Evolutionary conservation across 2,113 vertebrate genomes (phyloP).

Genomic region (Hipposideros armiger): DNA sequence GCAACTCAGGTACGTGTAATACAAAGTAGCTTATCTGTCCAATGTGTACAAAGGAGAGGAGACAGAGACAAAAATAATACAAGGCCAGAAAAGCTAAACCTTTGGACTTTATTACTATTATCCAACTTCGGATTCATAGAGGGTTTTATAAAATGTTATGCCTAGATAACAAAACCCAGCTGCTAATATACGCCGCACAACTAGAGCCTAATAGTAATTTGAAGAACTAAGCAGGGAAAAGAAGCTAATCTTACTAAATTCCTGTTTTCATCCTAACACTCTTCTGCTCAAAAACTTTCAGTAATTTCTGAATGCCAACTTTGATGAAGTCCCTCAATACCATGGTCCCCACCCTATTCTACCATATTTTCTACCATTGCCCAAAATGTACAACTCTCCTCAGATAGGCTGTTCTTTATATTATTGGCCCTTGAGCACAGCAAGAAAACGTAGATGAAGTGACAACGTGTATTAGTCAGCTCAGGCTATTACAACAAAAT

Average conservation of each 20-base stretch:
- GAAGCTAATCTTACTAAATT: not conserved
- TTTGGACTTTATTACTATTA: not conserved
- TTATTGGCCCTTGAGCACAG: not conserved
- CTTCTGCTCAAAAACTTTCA: constrained; percentile 25
- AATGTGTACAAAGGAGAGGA: not conserved
- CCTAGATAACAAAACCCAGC: constrained; percentile 8
- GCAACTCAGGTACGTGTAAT: not conserved
- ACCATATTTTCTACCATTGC: not conserved
- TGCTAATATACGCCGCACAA: not conserved
- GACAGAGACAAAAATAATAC: not conserved
- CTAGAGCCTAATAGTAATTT: not conserved
- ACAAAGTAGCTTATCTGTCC: not conserved
- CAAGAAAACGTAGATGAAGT: not conserved
- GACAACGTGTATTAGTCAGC: not conserved
- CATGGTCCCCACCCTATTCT: not conserved
- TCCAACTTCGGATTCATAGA: constrained; percentile 27
- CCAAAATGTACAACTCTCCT: not conserved
- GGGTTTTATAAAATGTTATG: not conserved
- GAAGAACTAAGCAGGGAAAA: not conserved
- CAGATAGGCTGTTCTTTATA: not conserved
- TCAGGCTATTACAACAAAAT: not conserved
- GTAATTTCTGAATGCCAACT: not conserved
- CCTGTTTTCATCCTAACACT: not conserved
- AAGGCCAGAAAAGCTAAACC: constrained; percentile 15
- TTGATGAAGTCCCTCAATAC: not conserved